Conservation (phyloP, 2,113 vertebrate genomes). For the Myotis brandtii region DNA sequence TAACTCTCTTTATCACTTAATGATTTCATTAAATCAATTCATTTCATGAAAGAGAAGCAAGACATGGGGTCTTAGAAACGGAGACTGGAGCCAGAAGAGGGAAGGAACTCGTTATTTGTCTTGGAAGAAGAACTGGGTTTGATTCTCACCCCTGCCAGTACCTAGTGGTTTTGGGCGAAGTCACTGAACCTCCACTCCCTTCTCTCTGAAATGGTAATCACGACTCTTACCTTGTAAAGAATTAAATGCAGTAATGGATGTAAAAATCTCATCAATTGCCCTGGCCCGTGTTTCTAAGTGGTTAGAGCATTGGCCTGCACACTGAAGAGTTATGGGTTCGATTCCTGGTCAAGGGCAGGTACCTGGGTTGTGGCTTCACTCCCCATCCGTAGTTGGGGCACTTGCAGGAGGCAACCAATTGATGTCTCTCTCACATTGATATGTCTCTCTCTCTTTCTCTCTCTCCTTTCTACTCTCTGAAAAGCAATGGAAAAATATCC, state of each 20-base stretch:
- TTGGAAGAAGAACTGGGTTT: slow-evolving; percentile 50
- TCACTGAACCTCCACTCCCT: background rate
- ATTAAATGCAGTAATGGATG: slow-evolving; percentile 14
- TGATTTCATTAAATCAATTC: slow-evolving; percentile 33
- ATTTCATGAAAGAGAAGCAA: slow-evolving; percentile 53
- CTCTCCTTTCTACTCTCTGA: too few relatives aligned
- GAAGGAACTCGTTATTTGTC: slow-evolving; percentile 39
- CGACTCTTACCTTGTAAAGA: slow-evolving; percentile 21
- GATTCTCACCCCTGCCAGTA: background rate
- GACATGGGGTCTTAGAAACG: background rate
- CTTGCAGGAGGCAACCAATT: too few relatives aligned
- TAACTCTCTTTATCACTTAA: slow-evolving; percentile 50
- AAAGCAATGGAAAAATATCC: too few relatives aligned
- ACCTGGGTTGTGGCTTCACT: too few relatives aligned
- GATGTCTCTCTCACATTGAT: too few relatives aligned
- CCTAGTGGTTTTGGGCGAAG: background rate
- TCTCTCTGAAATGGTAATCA: background rate
- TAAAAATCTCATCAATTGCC: background rate
- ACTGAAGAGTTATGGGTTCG: too few relatives aligned
- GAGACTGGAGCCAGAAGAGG: background rate
- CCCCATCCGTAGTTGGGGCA: too few relatives aligned
- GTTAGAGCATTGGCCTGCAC: too few relatives aligned
- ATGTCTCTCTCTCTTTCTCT: too few relatives aligned
- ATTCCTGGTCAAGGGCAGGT: too few relatives aligned
- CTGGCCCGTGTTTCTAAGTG: too few relatives aligned